Evolutionary conservation across 1,140 invertebrate species (phyloP), one percentile per base, ranked within the genome.

Genomic region (Magallana angulata): DNA sequence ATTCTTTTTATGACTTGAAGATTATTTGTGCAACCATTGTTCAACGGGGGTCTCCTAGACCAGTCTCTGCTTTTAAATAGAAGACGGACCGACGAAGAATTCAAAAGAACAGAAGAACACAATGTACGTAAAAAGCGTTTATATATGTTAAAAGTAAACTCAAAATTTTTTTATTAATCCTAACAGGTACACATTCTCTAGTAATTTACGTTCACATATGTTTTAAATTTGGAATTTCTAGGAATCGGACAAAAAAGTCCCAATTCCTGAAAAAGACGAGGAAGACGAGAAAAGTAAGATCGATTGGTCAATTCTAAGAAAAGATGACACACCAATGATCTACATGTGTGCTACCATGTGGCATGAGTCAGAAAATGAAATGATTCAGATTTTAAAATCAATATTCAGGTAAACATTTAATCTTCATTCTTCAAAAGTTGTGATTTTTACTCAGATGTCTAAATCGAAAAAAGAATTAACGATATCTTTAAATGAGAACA

Each of bases 61-160:
- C 98, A 99, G 95, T 99, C 98, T 6, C 96, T 99, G 95, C 97
- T 98, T 2, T 94, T 99, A 48, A 99, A 99, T 94, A 98, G 90
- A 96, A 97, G 92, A 96, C 97, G 89, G 97, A 99, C 93, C 98
- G 99, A 94, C 97, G 87, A 91, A 11, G 88, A 86, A n/a, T 89
- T 84, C 57, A 86, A 82, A 59, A 85, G 80, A 30, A 36, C 57
- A 5, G 71, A 86, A n/a, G 86, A 87, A 60, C 16, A 60, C n/a
- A 59, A 84, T 16, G 58, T 62, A 84, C 18, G 30, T 16, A 14
- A 64, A 18, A 48, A 48, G 36, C 36, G 36, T 48, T 48, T 48
- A 48, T 5, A 24, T 11, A 64, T 64, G 62, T 64, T 16, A 16
- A 64, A 11, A 18, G 1, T 4, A 48, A 48, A 48, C 36, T 5